A percentile compares a stretch with the other conserved stretches of the same genome.
These are phyloP conservation scores for Achlya flavicornis DNA, from an alignment of 2,888 invertebrate genomes.

Conservation along the genomic window DNA sequence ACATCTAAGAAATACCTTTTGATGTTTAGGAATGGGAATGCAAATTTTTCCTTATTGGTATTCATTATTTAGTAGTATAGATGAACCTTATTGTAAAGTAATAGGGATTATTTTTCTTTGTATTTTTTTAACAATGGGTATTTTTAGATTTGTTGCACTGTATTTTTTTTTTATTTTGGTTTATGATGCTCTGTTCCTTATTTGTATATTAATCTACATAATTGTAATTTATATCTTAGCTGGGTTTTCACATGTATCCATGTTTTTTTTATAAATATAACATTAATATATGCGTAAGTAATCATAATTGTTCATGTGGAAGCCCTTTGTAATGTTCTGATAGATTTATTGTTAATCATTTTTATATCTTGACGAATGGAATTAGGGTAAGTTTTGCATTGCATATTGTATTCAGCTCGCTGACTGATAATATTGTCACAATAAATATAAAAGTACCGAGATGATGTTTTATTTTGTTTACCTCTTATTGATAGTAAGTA, in stretches of 20 bases:
- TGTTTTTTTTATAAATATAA: neutral
- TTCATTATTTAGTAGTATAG: too few relatives aligned
- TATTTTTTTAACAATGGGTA: too few relatives aligned
- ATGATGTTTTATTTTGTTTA: slow-evolving; percentile 44
- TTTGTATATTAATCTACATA: slow-evolving; percentile 11
- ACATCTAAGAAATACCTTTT: too few relatives aligned
- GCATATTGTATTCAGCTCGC: slow-evolving; percentile 43
- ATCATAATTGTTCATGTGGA: slow-evolving; percentile 3
- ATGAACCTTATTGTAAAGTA: too few relatives aligned
- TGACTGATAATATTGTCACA: slow-evolving; percentile 62
- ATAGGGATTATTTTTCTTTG: too few relatives aligned
- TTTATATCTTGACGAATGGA: slow-evolving; percentile 50
- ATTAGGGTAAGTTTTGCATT: slow-evolving; percentile 60
- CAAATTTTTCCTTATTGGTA: too few relatives aligned
- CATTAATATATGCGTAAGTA: neutral
- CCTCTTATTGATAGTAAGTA: neutral
- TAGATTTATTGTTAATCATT: slow-evolving; percentile 46
- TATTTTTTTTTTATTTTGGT: neutral
- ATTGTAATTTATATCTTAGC: slow-evolving; percentile 4
- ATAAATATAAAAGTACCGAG: slow-evolving; percentile 55
- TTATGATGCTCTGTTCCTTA: neutral
- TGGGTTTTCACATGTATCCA: slow-evolving; percentile 18
- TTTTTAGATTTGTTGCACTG: too few relatives aligned
- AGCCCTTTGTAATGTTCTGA: slow-evolving; percentile 13
- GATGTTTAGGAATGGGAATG: too few relatives aligned